Conservation (phyloP, 2,888 invertebrate genomes). For the Bursaphelenchus okinawaensis region DNA sequence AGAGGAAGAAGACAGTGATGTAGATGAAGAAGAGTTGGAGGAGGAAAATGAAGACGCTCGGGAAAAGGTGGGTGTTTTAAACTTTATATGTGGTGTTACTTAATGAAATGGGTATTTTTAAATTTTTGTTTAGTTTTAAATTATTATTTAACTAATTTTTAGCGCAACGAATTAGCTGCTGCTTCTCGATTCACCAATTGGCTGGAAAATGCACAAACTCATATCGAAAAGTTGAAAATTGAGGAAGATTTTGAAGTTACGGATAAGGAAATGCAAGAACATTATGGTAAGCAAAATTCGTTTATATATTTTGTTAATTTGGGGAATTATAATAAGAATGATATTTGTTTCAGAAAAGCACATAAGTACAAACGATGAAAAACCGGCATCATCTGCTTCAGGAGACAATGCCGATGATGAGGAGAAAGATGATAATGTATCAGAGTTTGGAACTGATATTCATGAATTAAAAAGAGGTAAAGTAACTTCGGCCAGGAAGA, state of each 20-base stretch:
- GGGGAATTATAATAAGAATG: no score
- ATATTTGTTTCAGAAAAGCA: no score
- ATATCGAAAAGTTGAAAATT: conserved; percentile 23
- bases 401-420: conserved; percentile 13
- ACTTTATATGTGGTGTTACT: conserved; percentile 6
- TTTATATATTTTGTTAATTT: no score
- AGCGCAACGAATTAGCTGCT: conserved; percentile 28
- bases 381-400: not conserved
- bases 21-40: conserved; percentile 23
- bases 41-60: conserved; percentile 18
- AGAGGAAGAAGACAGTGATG: conserved; percentile 20
- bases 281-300: no score
- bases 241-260: conserved; percentile 8
- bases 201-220: conserved; percentile 40
- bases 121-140: no score
- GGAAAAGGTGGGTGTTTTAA: conserved; percentile 3
- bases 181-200: conserved; percentile 47
- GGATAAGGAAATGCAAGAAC: not conserved
- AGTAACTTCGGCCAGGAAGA: conserved; percentile 23
- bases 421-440: conserved; percentile 12
- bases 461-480: conserved; percentile 15
- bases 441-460: not conserved
- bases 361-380: conserved; percentile 1
- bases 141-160: conserved; percentile 1
- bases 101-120: no score